Percentiles rank a stretch among this genome's conserved stretches.
Evolutionary conservation across 2,113 vertebrate species (phyloP).

Genomic region (Eudyptes chrysolophus): DNA sequence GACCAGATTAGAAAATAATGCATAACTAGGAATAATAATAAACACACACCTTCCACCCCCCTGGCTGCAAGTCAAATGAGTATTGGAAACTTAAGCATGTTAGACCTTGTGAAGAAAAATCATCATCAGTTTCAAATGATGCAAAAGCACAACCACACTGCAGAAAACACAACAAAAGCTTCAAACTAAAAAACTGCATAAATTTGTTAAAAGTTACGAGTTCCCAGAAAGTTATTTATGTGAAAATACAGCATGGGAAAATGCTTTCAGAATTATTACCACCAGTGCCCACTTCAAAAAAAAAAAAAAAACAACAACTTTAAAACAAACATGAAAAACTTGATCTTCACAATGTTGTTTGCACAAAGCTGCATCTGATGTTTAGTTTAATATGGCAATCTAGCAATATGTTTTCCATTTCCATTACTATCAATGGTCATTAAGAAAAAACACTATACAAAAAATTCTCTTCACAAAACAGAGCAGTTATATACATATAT

Average conservation of each 20-base stretch:
- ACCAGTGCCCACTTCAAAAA: neutral
- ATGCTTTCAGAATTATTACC: neutral
- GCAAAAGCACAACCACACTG: neutral
- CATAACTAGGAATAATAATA: neutral
- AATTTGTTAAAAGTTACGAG: neutral
- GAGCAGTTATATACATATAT: neutral
- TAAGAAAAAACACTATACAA: neutral
- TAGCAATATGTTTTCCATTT: neutral
- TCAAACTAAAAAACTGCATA: neutral
- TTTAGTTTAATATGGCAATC: neutral
- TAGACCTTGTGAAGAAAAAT: neutral
- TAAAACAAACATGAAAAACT: neutral
- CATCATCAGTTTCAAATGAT: neutral
- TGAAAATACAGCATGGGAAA: neutral
- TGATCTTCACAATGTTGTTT: neutral
- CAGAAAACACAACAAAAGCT: neutral
- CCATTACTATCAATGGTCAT: neutral
- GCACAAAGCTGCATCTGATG: neutral
- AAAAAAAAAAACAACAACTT: neutral
- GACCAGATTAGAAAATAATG: neutral
- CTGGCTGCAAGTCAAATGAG: neutral
- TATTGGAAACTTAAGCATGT: neutral
- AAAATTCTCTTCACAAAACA: neutral
- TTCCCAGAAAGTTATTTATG: neutral
- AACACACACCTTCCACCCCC: neutral